Evolutionary conservation across 2,797 vertebrate genomes (phyloP).

Genomic region (Pteronotus mesoamericanus): DNA sequence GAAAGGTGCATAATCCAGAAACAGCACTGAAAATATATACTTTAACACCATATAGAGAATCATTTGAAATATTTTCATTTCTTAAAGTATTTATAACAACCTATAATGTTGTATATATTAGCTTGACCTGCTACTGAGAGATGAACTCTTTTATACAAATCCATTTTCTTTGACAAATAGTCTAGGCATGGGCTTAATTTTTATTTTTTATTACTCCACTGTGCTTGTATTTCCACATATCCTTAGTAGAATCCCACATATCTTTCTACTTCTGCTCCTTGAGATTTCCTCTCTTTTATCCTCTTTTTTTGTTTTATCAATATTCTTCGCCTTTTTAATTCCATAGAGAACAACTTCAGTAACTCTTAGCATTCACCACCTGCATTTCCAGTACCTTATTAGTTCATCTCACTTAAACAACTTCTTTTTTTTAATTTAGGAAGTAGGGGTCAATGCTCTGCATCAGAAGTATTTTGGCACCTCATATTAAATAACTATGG

Average conservation of each 20-base stretch:
- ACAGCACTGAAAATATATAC: neutral
- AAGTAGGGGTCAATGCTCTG: neutral
- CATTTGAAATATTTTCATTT: neutral
- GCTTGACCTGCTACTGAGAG: neutral
- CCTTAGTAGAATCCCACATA: neutral
- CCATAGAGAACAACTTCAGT: neutral
- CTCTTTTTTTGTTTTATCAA: neutral
- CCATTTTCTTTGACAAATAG: neutral
- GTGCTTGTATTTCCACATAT: neutral
- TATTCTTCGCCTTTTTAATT: neutral
- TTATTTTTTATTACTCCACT: neutral
- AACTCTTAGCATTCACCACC: neutral
- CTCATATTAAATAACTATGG: neutral
- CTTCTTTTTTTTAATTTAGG: neutral
- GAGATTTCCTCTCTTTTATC: neutral
- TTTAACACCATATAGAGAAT: neutral
- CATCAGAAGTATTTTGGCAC: neutral
- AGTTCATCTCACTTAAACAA: neutral
- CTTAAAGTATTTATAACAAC: neutral
- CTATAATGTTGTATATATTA: neutral
- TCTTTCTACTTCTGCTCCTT: neutral
- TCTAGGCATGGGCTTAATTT: neutral
- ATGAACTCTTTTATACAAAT: neutral
- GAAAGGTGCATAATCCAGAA: neutral
- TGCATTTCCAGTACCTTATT: neutral